Percentiles rank a stretch among this genome's conserved stretches.
Conservation (phyloP, 2,888 invertebrate species). For the Glyphotaelius pellucidus region DNA sequence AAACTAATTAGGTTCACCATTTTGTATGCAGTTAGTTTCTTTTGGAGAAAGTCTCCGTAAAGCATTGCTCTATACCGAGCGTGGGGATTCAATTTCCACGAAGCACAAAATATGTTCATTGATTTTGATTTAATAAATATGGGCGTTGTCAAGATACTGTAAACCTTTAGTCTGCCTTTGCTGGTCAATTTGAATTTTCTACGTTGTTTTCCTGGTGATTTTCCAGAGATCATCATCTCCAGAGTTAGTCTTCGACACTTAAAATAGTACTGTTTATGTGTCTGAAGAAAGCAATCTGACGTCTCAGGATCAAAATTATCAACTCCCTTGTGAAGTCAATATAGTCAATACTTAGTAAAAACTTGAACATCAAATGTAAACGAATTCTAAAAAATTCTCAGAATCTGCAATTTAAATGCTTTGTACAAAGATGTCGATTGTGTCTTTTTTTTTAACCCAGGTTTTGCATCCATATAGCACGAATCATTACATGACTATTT, state of each 20-base stretch:
- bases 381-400: too few relatives aligned
- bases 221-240: background rate
- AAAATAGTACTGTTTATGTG: background rate
- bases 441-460: background rate
- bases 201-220: too few relatives aligned
- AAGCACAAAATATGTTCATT: too few relatives aligned
- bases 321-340: background rate
- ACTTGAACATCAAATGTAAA: too few relatives aligned
- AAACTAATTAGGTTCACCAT: background rate
- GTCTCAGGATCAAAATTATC: background rate
- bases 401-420: too few relatives aligned
- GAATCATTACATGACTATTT: too few relatives aligned
- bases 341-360: background rate
- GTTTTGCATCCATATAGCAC: background rate
- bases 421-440: background rate
- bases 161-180: too few relatives aligned
- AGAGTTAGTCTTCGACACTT: too few relatives aligned
- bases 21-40: background rate
- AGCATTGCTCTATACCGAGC: too few relatives aligned
- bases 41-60: background rate
- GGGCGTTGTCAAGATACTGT: too few relatives aligned
- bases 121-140: too few relatives aligned
- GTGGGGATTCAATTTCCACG: background rate
- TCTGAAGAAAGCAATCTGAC: background rate
- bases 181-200: background rate